Evolutionary conservation across 1,140 invertebrate species (phyloP), one percentile per base, ranked within the genome.

Genomic region (Portunus trituberculatus): DNA sequence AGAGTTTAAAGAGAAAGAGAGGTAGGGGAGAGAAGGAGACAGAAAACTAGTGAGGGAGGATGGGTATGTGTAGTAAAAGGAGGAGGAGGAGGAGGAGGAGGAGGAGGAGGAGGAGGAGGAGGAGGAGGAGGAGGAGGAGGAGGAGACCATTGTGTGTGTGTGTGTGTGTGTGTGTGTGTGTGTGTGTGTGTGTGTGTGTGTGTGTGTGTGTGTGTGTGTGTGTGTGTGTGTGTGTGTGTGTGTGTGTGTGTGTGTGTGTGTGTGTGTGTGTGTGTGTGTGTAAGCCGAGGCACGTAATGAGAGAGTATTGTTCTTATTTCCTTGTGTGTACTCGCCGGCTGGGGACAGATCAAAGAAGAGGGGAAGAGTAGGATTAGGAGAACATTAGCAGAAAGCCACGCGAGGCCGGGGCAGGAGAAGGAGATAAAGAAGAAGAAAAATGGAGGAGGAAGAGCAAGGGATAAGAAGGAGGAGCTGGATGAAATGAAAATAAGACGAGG

Each of bases 241-340:
- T 59, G 52, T 59, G 52, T 59, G 52, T 46, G 87, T 46, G 87
- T 45, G 39, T n/a, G 67, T 76, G 20, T n/a, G 67, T 76, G 67
- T 76, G 67, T 76, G 67, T n/a, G 67, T 76, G 67, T 76, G 67
- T 76, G 67, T n/a, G 67, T 76, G 67, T 76, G 67, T 76, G 67
- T 76, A 76, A 76, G 67, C 16, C 67, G 6, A n/a, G 67, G 67
- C 7, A 76, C 67, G 67, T 76, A 76, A 76, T 76, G 67, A 76
- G 67, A 76, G 67, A 20, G 67, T 8, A 76, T 76, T 76, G 67
- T 76, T 59, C 52, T 59, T 76, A 25, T n/a, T 76, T 76, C 67
- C 67, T 76, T n/a, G 67, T 76, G 67, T 76, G 67, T 76, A 76
- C 67, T 76, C 67, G 67, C 67, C 20, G 88, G 14, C 25, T 2